Evolutionary conservation across 2,888 invertebrate genomes (phyloP), one percentile per base, ranked within the genome.

Genomic region (Xestia sexstrigata): DNA sequence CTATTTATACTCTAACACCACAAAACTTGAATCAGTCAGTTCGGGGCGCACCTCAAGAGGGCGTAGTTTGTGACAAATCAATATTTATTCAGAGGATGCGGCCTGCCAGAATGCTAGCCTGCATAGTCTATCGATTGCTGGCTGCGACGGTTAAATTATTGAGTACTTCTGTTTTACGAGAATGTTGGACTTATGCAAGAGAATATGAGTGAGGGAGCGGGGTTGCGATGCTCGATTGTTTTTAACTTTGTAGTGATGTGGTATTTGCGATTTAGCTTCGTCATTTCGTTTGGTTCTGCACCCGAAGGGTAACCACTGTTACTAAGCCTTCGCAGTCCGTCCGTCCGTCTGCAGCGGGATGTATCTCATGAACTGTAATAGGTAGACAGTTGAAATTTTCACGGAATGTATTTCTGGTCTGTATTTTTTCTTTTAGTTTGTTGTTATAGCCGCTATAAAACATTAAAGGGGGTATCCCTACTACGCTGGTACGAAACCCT

Each of bases 41-140:
- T 52, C 35, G 55, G 58, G 67, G 76, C 67, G 60, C 70, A 73
- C 76, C 81, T 77, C 71, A 58, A 52, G 60, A 26, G 15, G 35
- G 60, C 70, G 70, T 73, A 80, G 86, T 88, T 89, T 86, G 87
- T 89, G 87, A 89, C 87, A 84, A 90, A 88, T 91, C 91, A 87
- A 91, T 91, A 90, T 89, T 90, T 90, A 89, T 89, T 87, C 86
- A 88, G 84, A 84, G 79, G 58, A 58, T 82, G 82, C 82, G 74
- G 39, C 20, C 3, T 17, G 60, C 45, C 68, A 58, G 35, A 0
- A 39, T 17, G n/a, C 65, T 26, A n/a, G 49, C 30, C n/a, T 20
- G 70, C 52, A 79, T 35, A 26, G 26, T 30, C 63, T 42, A 17
- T 13, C 65, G 23, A 30, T 62, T 42, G 42, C 15, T 42, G 26